Percentiles rank a stretch among this genome's conserved stretches.
Evolutionary conservation across 2,113 vertebrate genomes (phyloP).

Genomic region (Ophthalmolycus amberensis): DNA sequence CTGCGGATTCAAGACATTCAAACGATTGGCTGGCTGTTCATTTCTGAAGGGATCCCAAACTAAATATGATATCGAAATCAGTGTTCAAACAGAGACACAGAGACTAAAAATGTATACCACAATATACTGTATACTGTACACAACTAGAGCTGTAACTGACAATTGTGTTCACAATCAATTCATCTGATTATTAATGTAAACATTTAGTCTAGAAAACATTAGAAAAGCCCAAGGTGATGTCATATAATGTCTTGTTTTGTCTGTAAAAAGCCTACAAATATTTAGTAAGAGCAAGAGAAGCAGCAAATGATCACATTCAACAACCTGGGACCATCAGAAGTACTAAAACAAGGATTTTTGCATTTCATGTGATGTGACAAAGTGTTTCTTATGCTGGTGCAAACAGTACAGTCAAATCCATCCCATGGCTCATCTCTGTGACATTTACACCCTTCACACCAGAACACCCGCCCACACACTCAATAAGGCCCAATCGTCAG

Average conservation of each 20-base stretch:
- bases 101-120: not conserved
- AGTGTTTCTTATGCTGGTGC: not conserved
- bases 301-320: not conserved
- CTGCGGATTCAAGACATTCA: not conserved
- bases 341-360: not conserved
- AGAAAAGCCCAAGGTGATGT: not conserved
- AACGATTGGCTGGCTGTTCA: not conserved
- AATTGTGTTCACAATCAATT: not conserved
- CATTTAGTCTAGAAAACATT: not conserved
- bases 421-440: slow-evolving; percentile 20
- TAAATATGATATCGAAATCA: not conserved
- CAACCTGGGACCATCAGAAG: not conserved
- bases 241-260: not conserved
- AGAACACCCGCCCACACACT: slow-evolving; percentile 21
- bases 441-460: slow-evolving; percentile 31
- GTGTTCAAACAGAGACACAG: not conserved
- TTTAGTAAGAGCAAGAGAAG: not conserved
- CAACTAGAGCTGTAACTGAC: not conserved
- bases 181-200: not conserved
- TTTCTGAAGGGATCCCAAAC: not conserved
- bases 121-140: not conserved
- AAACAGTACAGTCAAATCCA: slow-evolving; percentile 11
- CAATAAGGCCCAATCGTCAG: slow-evolving; percentile 24
- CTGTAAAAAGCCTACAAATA: not conserved
- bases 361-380: slow-evolving; percentile 2